Evolutionary conservation across 2,797 vertebrate genomes (phyloP), one percentile per base, ranked within the genome.

Genomic region (Menidia menidia): DNA sequence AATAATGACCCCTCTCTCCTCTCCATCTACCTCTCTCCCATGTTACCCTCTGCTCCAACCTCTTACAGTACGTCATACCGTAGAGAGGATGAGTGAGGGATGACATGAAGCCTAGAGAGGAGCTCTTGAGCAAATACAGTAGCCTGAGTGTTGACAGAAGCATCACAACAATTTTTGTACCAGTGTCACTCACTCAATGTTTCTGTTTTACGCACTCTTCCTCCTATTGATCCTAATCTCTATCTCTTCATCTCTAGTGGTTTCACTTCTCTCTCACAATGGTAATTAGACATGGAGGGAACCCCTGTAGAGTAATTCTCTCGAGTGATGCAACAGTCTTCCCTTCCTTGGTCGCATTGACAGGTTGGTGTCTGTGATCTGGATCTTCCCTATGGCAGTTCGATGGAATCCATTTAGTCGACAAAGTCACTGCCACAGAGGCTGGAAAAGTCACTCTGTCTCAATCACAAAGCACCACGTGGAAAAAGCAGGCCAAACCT

Each of bases 1-100:
- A 91, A 89, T 88, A 89, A 92, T 90, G 87, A 58, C 83, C 77
- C 2, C 71, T 82, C 68, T 80, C 56, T 64, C 68, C 63, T 55
- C 61, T 80, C 58, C 39, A 43, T 61, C 64, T 73, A 70, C 73
- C 30, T 67, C 35, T 64, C 42, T 25, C 19, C 59, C 30, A 30
- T 54, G 42, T 77, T 64, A 63, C 64, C 59, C 76, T 66, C 35
- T 53, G 39, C 63, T 85, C 55, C 43, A 51, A 65, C 75, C 35
- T 83, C 75, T 80, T 74, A 72, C 70, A 73, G 61, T 60, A 60
- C 72, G 73, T 82, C 82, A 82, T 62, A 75, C 56, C 14, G 14
- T 16, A 61, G 60, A 81, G 68, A 74, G 60, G 70, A 71, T 53
- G 83, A 83, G 65, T 50, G 73, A 73, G 82, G 67, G 61, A 55